These are phyloP conservation scores for Rhinogobio ventralis DNA, from an alignment of 2,797 vertebrate genomes.

Conservation along the genomic window DNA sequence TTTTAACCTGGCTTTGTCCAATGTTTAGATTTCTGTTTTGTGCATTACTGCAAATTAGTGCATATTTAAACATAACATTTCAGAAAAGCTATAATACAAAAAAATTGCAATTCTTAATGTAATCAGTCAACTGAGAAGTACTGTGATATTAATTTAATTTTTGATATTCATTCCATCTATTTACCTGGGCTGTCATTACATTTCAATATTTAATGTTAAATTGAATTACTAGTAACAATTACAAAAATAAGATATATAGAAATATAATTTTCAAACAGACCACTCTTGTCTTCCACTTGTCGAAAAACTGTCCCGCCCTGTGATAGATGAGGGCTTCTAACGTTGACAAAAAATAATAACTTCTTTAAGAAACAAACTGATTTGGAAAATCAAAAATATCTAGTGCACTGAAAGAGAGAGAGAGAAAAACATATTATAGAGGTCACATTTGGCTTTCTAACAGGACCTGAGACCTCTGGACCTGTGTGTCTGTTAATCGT, in stretches of 20 bases:
- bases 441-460: conserved; percentile 17
- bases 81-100: background rate
- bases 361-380: background rate
- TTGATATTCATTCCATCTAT: background rate
- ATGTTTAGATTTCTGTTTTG: background rate
- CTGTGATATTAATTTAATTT: background rate
- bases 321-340: background rate
- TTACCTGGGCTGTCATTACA: background rate
- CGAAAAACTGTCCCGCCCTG: background rate
- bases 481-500: conserved; percentile 35
- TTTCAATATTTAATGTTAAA: background rate
- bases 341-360: background rate
- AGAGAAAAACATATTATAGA: background rate
- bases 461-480: conserved; percentile 12
- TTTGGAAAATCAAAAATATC: conserved; percentile 1
- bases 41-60: background rate
- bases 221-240: background rate
- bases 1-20: background rate
- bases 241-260: no score
- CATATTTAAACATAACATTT: conserved; percentile 12
- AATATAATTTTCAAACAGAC: background rate
- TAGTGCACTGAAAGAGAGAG: background rate
- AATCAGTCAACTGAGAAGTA: background rate
- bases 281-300: background rate
- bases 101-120: background rate